Percentiles rank a stretch among this genome's conserved stretches.
These are phyloP conservation scores for Charaxes varanes DNA, from an alignment of 1,140 invertebrate genomes.

Conservation along the genomic window DNA sequence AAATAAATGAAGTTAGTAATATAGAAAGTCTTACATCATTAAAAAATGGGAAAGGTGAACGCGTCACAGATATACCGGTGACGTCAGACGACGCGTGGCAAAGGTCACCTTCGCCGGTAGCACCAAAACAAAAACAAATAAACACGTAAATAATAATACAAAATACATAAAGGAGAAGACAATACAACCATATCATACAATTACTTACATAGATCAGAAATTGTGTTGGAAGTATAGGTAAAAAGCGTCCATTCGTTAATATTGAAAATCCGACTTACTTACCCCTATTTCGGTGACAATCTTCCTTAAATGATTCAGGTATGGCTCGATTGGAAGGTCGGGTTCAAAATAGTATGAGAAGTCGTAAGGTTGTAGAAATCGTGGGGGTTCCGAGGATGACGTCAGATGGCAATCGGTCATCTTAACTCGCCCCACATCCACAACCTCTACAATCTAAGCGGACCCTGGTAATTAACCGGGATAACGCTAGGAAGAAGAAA, in stretches of 20 bases:
- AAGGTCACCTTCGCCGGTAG: slow-evolving; percentile 18
- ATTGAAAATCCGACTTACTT: slow-evolving; percentile 53
- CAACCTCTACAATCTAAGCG: too few relatives aligned
- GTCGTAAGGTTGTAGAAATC: too few relatives aligned
- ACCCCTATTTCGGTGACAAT: too few relatives aligned
- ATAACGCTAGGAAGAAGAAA: too few relatives aligned
- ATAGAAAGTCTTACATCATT: slow-evolving; percentile 7
- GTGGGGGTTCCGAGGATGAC: too few relatives aligned
- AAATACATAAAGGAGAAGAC: slow-evolving; percentile 8
- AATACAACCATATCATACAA: slow-evolving; percentile 9
- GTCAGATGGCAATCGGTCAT: too few relatives aligned
- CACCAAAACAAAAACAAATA: slow-evolving; percentile 13
- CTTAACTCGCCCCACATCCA: too few relatives aligned
- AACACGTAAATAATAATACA: slow-evolving; percentile 2
- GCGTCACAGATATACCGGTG: slow-evolving; percentile 13
- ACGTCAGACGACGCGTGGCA: slow-evolving; percentile 11
- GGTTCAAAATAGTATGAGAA: too few relatives aligned
- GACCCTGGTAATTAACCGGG: too few relatives aligned
- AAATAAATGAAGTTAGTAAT: slow-evolving; percentile 1
- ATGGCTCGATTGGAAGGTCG: too few relatives aligned
- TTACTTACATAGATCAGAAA: slow-evolving; percentile 22
- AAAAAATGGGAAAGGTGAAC: slow-evolving; percentile 6
- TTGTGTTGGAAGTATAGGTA: slow-evolving; percentile 19
- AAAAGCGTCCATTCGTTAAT: slow-evolving; percentile 21
- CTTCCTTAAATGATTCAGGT: too few relatives aligned